phyloP scores from a whole-genome alignment of 2,113 vertebrate species.

The Bombycilla garrulus region DNA sequence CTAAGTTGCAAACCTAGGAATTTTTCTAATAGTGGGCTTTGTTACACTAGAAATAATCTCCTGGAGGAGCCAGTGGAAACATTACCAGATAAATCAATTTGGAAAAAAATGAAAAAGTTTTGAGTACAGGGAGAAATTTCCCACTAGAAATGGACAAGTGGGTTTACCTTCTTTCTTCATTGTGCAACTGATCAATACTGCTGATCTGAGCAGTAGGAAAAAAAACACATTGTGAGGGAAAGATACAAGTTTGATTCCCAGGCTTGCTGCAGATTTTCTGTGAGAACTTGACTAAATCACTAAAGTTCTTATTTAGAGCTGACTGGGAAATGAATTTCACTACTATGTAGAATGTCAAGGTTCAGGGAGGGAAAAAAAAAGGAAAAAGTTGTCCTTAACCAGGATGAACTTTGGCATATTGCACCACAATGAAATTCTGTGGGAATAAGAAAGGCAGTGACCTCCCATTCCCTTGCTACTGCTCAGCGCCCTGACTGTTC shows the following conservation, averaged over 20 bases:
- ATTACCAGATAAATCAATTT: not conserved
- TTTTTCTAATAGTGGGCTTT: not conserved
- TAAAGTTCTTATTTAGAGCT: not conserved
- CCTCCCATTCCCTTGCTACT: constrained; percentile 25
- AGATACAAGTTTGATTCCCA: constrained; percentile 1
- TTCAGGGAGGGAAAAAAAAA: constrained; percentile 11
- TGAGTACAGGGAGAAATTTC: not conserved
- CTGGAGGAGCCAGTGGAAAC: not conserved
- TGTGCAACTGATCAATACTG: not conserved
- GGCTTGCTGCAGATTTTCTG: constrained; percentile 7
- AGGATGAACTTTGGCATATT: constrained; percentile 53
- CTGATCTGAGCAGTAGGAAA: not conserved
- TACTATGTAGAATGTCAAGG: constrained; percentile 42
- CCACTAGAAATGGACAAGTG: not conserved
- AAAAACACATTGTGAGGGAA: not conserved
- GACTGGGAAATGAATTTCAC: constrained; percentile 14
- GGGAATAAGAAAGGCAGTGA: constrained; percentile 45
- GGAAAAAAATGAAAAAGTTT: not conserved
- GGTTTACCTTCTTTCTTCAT: not conserved
- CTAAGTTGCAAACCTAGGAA: not conserved
- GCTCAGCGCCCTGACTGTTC: not conserved
- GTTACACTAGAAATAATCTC: not conserved
- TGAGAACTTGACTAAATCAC: constrained; percentile 1
- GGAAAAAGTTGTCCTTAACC: not conserved
- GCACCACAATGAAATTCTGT: constrained; percentile 31